Evolutionary conservation across 1,140 invertebrate genomes (phyloP), one percentile per base, ranked within the genome.

Genomic region (Homalodisca vitripennis): DNA sequence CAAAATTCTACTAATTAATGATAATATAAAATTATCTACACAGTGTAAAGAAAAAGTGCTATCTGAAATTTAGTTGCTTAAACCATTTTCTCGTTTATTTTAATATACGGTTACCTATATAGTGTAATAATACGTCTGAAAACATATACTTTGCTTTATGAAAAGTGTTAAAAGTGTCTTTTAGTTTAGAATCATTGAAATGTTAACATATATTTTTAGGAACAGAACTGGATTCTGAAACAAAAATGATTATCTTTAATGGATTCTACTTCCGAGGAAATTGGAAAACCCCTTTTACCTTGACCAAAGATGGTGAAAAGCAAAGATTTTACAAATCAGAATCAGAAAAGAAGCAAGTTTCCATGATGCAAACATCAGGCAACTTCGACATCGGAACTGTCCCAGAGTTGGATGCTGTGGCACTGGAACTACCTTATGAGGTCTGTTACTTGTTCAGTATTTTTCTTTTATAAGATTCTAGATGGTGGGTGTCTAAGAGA

Each of bases 201-300:
- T 46, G 10, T 46, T 10, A 46, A 12, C 10, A 46, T 46, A 57
- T 34, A 17, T 20, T 53, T 31, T 34, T 22, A 51, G 30, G 22
- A 68, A 67, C 24, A 66, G 63, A 66, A 22, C 63, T 66, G 1
- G 27, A 66, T 27, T 22, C 63, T 0, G 66, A 72, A 53, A 79
- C 81, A n/a, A 79, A 79, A 67, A 86, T 87, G 85, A 79, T 87
- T 51, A 79, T 86, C 12, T 88, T 88, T 79, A 88, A 88, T 72
- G 86, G 84, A 0, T 81, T 87, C 62, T 87, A 86, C 75, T 88
- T 83, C 79, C 81, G 82, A 10, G 85, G 85, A 1, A 80, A 79
- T 0, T 85, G 83, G 83, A 80, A 79, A 66, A 78, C 79, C 51
- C 78, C 82, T 0, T 84, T 85, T 73, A 79, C 81, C n/a, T 3